A percentile compares a stretch with the other conserved stretches of the same genome.
Conservation (phyloP, 2,888 invertebrate genomes). For the Drosophila atripex region DNA sequence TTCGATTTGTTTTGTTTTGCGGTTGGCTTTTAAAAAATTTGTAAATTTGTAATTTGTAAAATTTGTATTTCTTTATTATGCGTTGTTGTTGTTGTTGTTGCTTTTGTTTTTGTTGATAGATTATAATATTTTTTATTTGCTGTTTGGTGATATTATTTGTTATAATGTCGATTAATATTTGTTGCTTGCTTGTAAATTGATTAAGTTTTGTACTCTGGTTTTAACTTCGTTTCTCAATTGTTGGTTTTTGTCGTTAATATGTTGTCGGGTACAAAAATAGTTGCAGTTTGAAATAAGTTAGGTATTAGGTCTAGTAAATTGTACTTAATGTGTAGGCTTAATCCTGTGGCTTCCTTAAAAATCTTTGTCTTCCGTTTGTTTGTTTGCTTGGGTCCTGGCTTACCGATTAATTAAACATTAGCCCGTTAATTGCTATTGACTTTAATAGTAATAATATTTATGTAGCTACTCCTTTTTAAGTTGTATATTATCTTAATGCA, state of each 20-base stretch:
- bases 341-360: slow-evolving; percentile 43
- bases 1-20: slow-evolving; percentile 21
- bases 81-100: slow-evolving; percentile 65
- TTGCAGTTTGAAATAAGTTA: slow-evolving; percentile 54
- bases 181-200: slow-evolving; percentile 49
- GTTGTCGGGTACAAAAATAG: slow-evolving; percentile 71
- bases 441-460: slow-evolving; percentile 57
- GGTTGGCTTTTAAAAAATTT: slow-evolving; percentile 47
- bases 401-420: slow-evolving; percentile 80
- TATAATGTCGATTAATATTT: slow-evolving; percentile 30
- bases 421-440: slow-evolving; percentile 46
- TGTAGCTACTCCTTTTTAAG: slow-evolving; percentile 1
- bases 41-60: slow-evolving; percentile 79
- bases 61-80: slow-evolving; percentile 76
- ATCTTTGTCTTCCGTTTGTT: slow-evolving; percentile 82
- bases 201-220: slow-evolving; percentile 75
- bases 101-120: slow-evolving; percentile 39
- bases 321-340: slow-evolving; percentile 64
- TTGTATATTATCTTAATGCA: slow-evolving; percentile 46
- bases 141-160: slow-evolving; percentile 50
- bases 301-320: slow-evolving; percentile 45
- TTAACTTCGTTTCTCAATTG: slow-evolving; percentile 53
- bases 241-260: slow-evolving; percentile 55
- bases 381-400: slow-evolving; percentile 81
- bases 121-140: slow-evolving; percentile 57